phyloP scores from a whole-genome alignment of 2,797 vertebrate genomes.

The Taeniopygia guttata region DNA sequence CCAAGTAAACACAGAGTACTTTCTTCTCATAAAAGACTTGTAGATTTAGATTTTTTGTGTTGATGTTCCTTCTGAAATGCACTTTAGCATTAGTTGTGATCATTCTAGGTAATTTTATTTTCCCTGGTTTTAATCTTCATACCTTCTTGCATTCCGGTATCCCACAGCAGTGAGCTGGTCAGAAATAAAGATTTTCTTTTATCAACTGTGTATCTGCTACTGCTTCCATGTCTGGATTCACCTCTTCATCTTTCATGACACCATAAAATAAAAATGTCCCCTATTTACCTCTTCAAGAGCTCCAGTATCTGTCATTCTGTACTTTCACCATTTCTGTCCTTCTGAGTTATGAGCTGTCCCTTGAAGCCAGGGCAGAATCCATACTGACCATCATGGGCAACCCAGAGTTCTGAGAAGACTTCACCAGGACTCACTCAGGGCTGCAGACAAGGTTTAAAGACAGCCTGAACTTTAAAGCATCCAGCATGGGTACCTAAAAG shows the following conservation, averaged over 20 bases:
- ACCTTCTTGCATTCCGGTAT: neutral
- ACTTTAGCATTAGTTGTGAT: neutral
- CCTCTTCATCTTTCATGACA: neutral
- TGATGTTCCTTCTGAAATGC: neutral
- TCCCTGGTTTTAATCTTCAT: neutral
- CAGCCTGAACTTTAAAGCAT: neutral
- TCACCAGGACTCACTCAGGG: neutral
- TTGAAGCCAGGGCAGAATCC: neutral
- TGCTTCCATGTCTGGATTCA: neutral
- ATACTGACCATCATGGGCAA: neutral
- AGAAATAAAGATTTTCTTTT: neutral
- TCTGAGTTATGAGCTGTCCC: neutral
- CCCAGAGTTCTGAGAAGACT: neutral
- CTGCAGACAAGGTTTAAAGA: neutral
- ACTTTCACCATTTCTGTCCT: neutral
- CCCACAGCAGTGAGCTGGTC: neutral
- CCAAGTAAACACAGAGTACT: neutral
- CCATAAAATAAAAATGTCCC: neutral
- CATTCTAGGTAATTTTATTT: neutral
- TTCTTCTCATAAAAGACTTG: neutral
- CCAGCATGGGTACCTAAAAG: neutral
- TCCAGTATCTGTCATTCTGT: neutral
- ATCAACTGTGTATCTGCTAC: neutral
- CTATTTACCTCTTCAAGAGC: neutral
- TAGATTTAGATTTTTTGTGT: neutral